Base-by-base conservation (phyloP, 1,140 invertebrate species). In the Procambarus virginalis region DNA sequence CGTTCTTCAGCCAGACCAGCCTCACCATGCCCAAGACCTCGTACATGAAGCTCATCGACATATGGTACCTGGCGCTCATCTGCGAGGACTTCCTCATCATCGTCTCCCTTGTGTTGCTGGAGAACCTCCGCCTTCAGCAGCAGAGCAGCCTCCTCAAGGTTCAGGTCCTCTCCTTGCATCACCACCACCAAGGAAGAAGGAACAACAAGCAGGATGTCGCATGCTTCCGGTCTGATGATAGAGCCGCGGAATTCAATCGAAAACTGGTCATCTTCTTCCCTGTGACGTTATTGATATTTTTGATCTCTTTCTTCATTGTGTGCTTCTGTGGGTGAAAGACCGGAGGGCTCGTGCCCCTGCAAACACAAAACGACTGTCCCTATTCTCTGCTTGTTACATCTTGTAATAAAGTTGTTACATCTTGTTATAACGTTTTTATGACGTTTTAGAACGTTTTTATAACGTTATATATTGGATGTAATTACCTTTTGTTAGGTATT, bases 31-130 rank as follows among this genome's bases (percentile, higher is more conserved):
- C 87, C 3, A 64, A 83, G 64, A 91, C 91, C 10, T 77, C 91
- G 2, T 91, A 91, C 82, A 75, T 91, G 45, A 91, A 91, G 83
- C 84, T 90, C 10, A 83, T 92, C 45, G 91, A 92, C 55, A 84
- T 92, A 55, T 92, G 91, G 91, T 92, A 87, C 58, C 78, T 90
- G 10, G 78, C 84, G 3, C 81, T 85, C 70, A 92, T 92, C 58
- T 76, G 80, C 22, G 55, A 82, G 68, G 84, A 86, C 46, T 92
- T 92, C 70, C 48, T 86, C 17, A 78, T 90, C 34, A 84, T 92
- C 17, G 17, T 92, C 3, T 55, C 85, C 3, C 51, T 90, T 3
- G 88, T 90, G n/a, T 22, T 70, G 14, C 45, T 87, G 46, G 86
- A 81, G 17, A 64, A 70, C 49, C 17, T 87, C 51, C 78, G 77